Evolutionary conservation across 2,113 vertebrate species (phyloP).

Genomic region (Asarcornis scutulata): DNA sequence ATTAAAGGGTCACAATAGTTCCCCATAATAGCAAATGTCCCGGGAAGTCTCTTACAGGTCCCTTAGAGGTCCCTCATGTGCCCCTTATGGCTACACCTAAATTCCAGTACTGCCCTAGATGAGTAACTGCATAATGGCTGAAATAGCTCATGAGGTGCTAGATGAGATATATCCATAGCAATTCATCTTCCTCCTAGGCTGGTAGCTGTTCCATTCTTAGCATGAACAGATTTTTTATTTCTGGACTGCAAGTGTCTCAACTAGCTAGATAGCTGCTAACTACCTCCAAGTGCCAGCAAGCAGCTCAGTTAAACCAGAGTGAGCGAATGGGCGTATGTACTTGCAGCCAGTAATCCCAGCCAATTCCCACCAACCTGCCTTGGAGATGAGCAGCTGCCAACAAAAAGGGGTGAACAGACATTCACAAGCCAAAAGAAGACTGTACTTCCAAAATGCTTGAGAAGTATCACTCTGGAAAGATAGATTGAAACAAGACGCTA

Average conservation of each 20-base stretch:
- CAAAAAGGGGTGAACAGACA: not conserved
- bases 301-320: constrained; percentile 31
- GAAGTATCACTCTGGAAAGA: not conserved
- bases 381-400: not conserved
- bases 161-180: not conserved
- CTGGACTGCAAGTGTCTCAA: constrained; percentile 35
- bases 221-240: constrained; percentile 57
- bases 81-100: not conserved
- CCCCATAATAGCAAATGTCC: not conserved
- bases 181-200: not conserved
- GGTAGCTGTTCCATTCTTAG: constrained; percentile 45
- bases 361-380: not conserved
- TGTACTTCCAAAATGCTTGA: not conserved
- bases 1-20: not conserved
- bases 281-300: constrained; percentile 44
- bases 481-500: not conserved
- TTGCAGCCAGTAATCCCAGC: constrained; percentile 38
- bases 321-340: not conserved
- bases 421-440: not conserved
- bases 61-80: not conserved
- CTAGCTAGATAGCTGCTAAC: constrained; percentile 48
- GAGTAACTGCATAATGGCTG: not conserved
- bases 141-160: constrained; percentile 4
- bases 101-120: not conserved
- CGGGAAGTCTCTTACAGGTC: not conserved